Evolutionary conservation across 2,888 invertebrate genomes (phyloP), one percentile per base, ranked within the genome.

Genomic region (Amorpha juglandis): DNA sequence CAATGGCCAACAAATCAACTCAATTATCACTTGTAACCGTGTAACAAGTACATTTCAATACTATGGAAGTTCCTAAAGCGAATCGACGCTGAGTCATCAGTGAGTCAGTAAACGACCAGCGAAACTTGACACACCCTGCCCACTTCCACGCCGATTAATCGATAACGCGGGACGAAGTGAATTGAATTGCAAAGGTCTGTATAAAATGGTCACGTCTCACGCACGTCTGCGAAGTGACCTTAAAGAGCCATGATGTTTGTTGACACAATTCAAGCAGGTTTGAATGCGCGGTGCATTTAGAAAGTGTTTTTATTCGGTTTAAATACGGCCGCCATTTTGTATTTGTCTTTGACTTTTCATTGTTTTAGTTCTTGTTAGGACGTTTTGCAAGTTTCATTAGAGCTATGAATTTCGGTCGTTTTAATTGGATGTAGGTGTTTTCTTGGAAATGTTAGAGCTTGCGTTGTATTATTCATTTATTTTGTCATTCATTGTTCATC

Each of bases 151-250:
- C 48, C 11, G 42, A 53, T 27, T 6, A 66, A 53, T 63, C 47
- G 21, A 47, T 51, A 67, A 35, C 64, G 50, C 65, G 63, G 69
- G 76, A 72, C 66, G 68, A 71, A 62, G 68, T 72, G 71, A 71
- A 78, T 78, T 70, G 74, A 71, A 72, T 74, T 73, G 64, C 68
- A 64, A 66, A 67, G 83, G 69, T 81, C 86, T 71, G 3, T 58
- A 27, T 66, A 63, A 6, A 69, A 67, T 81, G 84, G 87, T 73
- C 69, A 27, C 53, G 78, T 80, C 82, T 82, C 81, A 84, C 83
- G 86, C 85, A 86, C 81, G 87, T 87, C 83, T 65, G 62, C 62
- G 63, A 21, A 58, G 51, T 69, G 74, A 74, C 71, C 75, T 73
- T 76, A 72, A 68, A 51, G 68, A 66, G 70, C 70, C 68, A 73